These are phyloP conservation scores for Percina caprodes DNA, from an alignment of 2,113 vertebrate genomes.

Conservation along the genomic window DNA sequence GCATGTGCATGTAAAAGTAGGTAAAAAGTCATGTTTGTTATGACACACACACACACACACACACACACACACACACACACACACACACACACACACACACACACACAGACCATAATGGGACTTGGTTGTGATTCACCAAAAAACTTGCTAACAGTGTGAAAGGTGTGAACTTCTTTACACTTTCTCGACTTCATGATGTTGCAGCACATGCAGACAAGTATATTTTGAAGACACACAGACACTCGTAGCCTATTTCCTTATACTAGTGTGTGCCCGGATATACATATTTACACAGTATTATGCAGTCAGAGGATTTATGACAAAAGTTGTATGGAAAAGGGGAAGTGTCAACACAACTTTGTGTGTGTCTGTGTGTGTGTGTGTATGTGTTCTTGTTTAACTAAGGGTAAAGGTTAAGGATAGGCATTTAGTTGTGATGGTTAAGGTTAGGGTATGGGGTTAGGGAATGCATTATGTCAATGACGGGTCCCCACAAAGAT, in stretches of 20 bases:
- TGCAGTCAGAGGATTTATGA: neutral
- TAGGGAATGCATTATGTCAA: too few species aligned
- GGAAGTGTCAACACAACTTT: neutral
- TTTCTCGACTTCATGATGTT: slow-evolving; percentile 21
- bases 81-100: slow-evolving; percentile 9
- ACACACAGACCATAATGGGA: slow-evolving; percentile 22
- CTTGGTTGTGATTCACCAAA: slow-evolving; percentile 42
- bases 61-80: neutral
- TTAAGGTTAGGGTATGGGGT: too few species aligned
- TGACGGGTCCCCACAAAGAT: too few species aligned
- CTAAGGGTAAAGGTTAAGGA: too few species aligned
- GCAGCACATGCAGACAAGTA: neutral
- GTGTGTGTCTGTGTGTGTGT: neutral
- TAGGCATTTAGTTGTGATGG: too few species aligned
- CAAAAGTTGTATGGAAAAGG: neutral
- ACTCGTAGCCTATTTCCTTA: neutral
- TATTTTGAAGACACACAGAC: neutral
- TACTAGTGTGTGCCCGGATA: neutral
- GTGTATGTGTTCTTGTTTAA: too few species aligned
- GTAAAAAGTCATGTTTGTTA: slow-evolving; percentile 50
- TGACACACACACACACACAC: slow-evolving; percentile 16
- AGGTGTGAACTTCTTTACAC: slow-evolving; percentile 21
- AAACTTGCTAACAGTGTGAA: slow-evolving; percentile 11
- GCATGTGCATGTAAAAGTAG: slow-evolving; percentile 3
- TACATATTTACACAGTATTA: neutral